These are phyloP conservation scores for Rhaphigaster nebulosa DNA, from an alignment of 2,888 invertebrate species.

Conservation along the genomic window DNA sequence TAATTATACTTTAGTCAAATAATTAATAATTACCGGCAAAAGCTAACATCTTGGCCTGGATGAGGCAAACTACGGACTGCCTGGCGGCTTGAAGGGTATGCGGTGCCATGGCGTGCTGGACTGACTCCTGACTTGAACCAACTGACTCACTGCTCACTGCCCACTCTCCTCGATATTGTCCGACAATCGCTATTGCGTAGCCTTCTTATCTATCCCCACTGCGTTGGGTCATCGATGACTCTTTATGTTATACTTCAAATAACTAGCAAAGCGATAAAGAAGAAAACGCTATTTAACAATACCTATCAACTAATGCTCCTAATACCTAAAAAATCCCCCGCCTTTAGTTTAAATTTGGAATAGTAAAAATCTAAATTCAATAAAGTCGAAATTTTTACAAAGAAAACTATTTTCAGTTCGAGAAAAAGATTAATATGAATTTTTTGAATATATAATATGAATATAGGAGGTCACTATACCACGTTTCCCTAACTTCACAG, in stretches of 20 bases:
- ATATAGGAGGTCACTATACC: too few relatives aligned
- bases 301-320: not conserved
- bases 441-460: too few relatives aligned
- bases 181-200: conserved; percentile 4
- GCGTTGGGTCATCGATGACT: not conserved
- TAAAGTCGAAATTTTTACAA: too few relatives aligned
- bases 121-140: not conserved
- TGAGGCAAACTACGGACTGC: not conserved
- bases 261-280: not conserved
- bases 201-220: not conserved
- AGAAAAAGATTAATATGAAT: too few relatives aligned
- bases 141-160: not conserved
- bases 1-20: too few relatives aligned
- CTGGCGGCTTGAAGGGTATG: not conserved
- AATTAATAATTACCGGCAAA: conserved; percentile 38
- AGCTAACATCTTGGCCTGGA: conserved; percentile 20
- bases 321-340: not conserved
- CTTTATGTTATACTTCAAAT: not conserved
- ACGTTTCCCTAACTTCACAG: too few relatives aligned
- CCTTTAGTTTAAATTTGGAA: too few relatives aligned
- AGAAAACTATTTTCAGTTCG: too few relatives aligned
- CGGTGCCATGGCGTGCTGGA: not conserved
- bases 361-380: too few relatives aligned
- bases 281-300: not conserved
- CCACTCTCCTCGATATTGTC: conserved; percentile 1